Evolutionary conservation across 2,888 invertebrate genomes (phyloP), one percentile per base, ranked within the genome.

Genomic region (Bhutanitis thaidina): DNA sequence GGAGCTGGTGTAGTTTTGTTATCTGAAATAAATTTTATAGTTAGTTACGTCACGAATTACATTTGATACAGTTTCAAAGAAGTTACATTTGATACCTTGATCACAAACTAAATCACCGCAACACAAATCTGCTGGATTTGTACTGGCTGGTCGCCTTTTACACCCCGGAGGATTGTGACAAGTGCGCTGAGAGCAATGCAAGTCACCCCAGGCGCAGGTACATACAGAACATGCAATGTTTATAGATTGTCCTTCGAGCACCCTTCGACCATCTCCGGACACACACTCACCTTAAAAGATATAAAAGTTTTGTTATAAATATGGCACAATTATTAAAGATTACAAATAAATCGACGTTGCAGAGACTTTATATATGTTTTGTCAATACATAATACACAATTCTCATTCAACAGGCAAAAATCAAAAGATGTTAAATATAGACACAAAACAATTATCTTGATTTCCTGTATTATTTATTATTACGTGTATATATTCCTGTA

Each of bases 61-160:
- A 20, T 5, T 5, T 20, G n/a, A n/a, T n/a, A n/a, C n/a, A n/a
- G n/a, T n/a, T n/a, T n/a, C n/a, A n/a, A 5, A 20, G 20, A 2
- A 20, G 20, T 20, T 4, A 5, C 5, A 4, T 20, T 4, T 5
- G 7, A 27, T 67, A 83, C 85, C 77, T 60, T 65, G 56, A 12
- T 71, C 61, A 59, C 87, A 87, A 37, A 80, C 51, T 2, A 86
- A 59, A 40, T 83, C 78, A 0, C 84, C 86, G 46, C 87, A 88
- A 57, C 87, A 87, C 10, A 69, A 49, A 39, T 82, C 79, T 0
- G 46, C 61, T 1, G 65, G 53, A 52, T 55, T 66, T 43, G 38
- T 53, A 36, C 49, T 53, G 7, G 67, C 61, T 0, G 70, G 64
- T 1, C 61, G 71, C 20, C 61, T 61, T 52, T 69, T 77, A 38